Conservation (phyloP, 2,797 vertebrate species). For the Spinus olivaceus region DNA sequence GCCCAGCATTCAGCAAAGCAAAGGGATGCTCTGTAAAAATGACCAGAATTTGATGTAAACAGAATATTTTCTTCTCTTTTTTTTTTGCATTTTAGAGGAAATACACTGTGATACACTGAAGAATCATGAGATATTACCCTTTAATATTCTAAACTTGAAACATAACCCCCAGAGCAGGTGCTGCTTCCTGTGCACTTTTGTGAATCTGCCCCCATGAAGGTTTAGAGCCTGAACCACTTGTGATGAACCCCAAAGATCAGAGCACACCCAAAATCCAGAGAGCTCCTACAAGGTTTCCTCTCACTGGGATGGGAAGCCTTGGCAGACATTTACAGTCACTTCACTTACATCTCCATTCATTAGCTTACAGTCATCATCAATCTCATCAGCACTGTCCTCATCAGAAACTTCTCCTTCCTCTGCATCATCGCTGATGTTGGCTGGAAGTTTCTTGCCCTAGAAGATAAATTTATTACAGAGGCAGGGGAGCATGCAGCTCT, state of each 20-base stretch:
- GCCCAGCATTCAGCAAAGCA: neutral
- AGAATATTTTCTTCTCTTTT: neutral
- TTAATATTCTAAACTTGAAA: neutral
- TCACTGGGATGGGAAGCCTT: neutral
- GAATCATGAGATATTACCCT: neutral
- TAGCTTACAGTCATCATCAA: constrained; percentile 96
- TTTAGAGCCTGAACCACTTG: neutral
- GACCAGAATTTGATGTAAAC: neutral
- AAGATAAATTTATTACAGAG: neutral
- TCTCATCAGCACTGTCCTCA: constrained; percentile 97
- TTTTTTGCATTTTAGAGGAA: neutral
- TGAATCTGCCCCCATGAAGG: neutral
- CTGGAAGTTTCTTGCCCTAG: constrained; percentile 95
- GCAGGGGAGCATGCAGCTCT: neutral
- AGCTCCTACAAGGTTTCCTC: neutral
- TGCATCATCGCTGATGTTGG: constrained; percentile 89
- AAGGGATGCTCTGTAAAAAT: neutral
- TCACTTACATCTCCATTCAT: constrained; percentile 93
- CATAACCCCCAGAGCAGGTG: neutral
- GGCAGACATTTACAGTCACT: neutral
- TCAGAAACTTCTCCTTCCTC: constrained; percentile 98
- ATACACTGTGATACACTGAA: neutral
- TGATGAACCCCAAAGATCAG: neutral
- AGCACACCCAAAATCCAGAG: neutral
- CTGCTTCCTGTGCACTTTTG: neutral